Evolutionary conservation across 2,797 vertebrate species (phyloP).

Genomic region (Diglossa cyanea): DNA sequence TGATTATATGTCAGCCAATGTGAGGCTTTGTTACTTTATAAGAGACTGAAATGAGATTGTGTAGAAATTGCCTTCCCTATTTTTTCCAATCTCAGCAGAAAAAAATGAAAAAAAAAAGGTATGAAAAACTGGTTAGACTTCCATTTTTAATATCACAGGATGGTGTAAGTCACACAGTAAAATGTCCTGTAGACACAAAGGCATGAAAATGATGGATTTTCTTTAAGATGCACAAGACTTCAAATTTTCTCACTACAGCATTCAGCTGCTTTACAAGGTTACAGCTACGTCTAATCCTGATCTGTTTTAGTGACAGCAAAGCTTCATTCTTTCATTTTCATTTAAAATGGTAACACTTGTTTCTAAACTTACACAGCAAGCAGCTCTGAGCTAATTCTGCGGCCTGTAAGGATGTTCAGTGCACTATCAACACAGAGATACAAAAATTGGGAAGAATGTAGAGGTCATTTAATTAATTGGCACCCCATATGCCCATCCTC

Average conservation of each 20-base stretch:
- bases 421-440: neutral
- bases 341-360: neutral
- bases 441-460: neutral
- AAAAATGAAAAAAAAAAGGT: neutral
- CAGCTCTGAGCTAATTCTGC: neutral
- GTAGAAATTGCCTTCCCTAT: constrained; percentile 5
- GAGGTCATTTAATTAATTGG: neutral
- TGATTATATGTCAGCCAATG: neutral
- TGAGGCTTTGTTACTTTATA: neutral
- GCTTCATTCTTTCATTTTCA: neutral
- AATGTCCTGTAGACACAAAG: neutral
- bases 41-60: constrained; percentile 12
- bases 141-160: neutral
- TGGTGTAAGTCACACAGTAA: neutral
- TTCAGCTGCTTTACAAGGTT: neutral
- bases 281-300: neutral
- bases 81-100: neutral
- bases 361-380: neutral
- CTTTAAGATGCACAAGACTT: neutral
- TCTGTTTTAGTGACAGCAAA: neutral
- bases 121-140: neutral
- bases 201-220: neutral
- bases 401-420: neutral
- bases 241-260: neutral
- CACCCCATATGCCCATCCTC: neutral